Conservation (phyloP, 2,797 vertebrate species). For the Danio choprae region DNA sequence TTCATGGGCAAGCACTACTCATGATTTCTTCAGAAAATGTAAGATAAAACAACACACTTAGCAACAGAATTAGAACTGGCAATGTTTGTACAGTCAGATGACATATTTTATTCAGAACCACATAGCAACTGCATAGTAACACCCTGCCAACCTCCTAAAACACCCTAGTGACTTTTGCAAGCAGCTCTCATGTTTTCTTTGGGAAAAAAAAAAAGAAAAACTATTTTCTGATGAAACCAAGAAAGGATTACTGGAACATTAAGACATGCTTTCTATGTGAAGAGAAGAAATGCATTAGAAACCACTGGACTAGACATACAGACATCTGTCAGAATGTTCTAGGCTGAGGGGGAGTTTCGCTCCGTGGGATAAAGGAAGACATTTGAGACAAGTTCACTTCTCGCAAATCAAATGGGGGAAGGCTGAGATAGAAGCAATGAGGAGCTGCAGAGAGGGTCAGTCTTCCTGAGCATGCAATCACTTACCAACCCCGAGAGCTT, state of each 20-base stretch:
- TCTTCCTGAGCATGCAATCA: conserved; percentile 52
- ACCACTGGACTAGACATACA: conserved; percentile 38
- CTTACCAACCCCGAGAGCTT: conserved; percentile 46
- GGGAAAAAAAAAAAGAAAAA: neutral
- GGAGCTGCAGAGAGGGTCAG: conserved; percentile 13
- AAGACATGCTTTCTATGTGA: neutral
- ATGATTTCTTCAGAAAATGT: neutral
- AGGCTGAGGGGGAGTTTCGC: conserved; percentile 22
- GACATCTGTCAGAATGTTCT: conserved; percentile 48
- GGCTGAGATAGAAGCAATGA: conserved; percentile 44
- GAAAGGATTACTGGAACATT: neutral
- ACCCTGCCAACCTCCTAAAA: neutral
- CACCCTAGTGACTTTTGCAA: neutral
- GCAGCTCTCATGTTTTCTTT: neutral
- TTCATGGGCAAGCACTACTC: too few species aligned
- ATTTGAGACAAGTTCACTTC: conserved; percentile 50
- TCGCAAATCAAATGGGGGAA: conserved; percentile 23
- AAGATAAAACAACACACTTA: too few species aligned
- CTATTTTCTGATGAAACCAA: neutral
- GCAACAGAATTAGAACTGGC: too few species aligned
- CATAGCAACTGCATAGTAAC: neutral
- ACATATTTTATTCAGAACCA: neutral
- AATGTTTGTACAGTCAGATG: neutral
- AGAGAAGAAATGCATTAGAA: conserved; percentile 38
- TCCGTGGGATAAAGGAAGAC: conserved; percentile 38